phyloP scores from a whole-genome alignment of 2,888 invertebrate species.

The Bombylius discolor region DNA sequence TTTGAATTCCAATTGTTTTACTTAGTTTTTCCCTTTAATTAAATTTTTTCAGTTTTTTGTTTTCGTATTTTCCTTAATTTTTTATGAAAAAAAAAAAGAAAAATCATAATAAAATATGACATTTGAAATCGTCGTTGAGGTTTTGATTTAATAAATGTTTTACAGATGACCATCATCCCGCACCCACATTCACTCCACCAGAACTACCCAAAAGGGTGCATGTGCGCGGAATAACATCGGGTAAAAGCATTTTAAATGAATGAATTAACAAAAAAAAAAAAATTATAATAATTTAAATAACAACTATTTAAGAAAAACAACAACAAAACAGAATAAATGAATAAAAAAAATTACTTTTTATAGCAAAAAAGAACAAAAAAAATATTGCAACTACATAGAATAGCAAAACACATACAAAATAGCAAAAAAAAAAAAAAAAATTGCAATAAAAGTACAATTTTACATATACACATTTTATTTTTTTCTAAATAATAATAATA shows the following conservation, averaged over 20 bases:
- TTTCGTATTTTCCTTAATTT: slow-evolving; percentile 13
- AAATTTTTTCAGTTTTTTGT: slow-evolving; percentile 9
- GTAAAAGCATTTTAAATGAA: slow-evolving; percentile 18
- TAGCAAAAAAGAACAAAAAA: no score
- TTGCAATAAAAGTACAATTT: no score
- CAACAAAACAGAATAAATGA: not conserved
- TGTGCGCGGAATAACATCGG: slow-evolving; percentile 72
- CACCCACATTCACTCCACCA: slow-evolving; percentile 96
- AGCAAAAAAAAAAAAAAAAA: no score
- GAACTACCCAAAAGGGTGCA: slow-evolving; percentile 98
- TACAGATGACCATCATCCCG: slow-evolving; percentile 95
- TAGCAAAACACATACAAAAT: no score
- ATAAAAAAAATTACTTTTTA: not conserved
- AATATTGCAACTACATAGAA: no score
- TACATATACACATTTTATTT: no score
- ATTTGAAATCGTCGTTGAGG: slow-evolving; percentile 45
- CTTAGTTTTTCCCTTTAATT: not conserved
- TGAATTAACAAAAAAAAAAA: no score
- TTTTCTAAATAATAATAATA: no score
- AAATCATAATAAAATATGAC: slow-evolving; percentile 17
- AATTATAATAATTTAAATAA: no score
- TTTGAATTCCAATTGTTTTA: no score
- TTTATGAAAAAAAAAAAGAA: slow-evolving; percentile 11
- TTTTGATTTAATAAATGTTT: slow-evolving; percentile 51
- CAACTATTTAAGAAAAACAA: no score